Base-by-base conservation (phyloP, 1,140 invertebrate genomes). In the Neodiprion pinetum region DNA sequence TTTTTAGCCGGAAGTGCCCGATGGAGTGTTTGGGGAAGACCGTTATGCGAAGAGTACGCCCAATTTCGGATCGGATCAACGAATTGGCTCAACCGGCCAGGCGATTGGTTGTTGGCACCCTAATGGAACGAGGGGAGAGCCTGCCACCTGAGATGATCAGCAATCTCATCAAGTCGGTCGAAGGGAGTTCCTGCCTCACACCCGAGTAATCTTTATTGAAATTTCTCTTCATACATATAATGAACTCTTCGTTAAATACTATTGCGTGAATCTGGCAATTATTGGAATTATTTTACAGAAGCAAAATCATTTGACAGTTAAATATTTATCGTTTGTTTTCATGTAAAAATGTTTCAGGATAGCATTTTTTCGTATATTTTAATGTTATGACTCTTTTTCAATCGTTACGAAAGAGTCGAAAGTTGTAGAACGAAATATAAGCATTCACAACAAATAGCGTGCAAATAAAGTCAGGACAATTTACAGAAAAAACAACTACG, bases 51-150 rank as follows among this genome's bases (percentile, higher is more conserved):
- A 80, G 75, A 72, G 8, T 80, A 9, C 70, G 72, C 2, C 77
- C 81, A 2, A 48, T 81, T 9, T 76, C 84, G 8, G 47, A 69
- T 7, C 80, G 83, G 14, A 81, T 85, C 7, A 73, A 79, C n/a
- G 79, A 86, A 75, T 71, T 89, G 9, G 83, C 87, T 0, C 75
- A 80, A 67, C 87, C 88, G 3, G 67, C 73, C 0, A 86, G 78
- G 61, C 79, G 82, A 49, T 78, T 73, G 23, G 74, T 85, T 11
- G 50, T 85, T 17, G 74, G 76, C 4, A 86, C 84, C 0, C 73
- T 89, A 7, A 53, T 80, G 67, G 77, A 84, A 17, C 76, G 77
- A 1, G 75, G 75, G 7, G 48, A 53, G 0, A 75, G 71, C 21
- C 69, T 89, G 17, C 80, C 86, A 1, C 61, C 78, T 3, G 74